These are phyloP conservation scores for Branchellion lobata DNA, from an alignment of 2,888 invertebrate species.

Conservation along the genomic window DNA sequence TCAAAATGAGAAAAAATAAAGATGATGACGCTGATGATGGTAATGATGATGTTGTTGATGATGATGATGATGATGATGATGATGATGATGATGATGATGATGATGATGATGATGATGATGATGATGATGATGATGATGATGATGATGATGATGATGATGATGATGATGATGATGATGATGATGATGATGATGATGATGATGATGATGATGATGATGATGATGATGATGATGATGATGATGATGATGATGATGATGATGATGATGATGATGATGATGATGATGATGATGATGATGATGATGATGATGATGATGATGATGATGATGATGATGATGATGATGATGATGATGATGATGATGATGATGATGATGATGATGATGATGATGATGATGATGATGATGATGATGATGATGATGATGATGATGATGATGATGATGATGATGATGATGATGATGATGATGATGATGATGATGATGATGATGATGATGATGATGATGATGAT, in stretches of 20 bases:
- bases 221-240: conserved; percentile 29
- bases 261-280: conserved; percentile 31
- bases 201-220: conserved; percentile 29
- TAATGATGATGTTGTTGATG: neutral
- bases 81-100: conserved; percentile 36
- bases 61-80: conserved; percentile 34
- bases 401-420: conserved; percentile 33
- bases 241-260: conserved; percentile 30
- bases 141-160: conserved; percentile 31
- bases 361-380: conserved; percentile 32
- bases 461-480: conserved; percentile 27
- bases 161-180: conserved; percentile 34
- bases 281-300: conserved; percentile 27
- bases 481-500: conserved; percentile 21
- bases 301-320: conserved; percentile 30
- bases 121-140: conserved; percentile 35
- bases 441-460: conserved; percentile 35
- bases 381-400: conserved; percentile 33
- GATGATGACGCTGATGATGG: no score
- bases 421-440: conserved; percentile 32
- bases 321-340: conserved; percentile 15
- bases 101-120: conserved; percentile 28
- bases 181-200: conserved; percentile 20
- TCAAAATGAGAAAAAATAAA: no score
- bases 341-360: conserved; percentile 32